A percentile compares a stretch with the other conserved stretches of the same genome.
Evolutionary conservation across 23 tunicate species (phyloP).

Genomic region (Halocynthia roretzi): DNA sequence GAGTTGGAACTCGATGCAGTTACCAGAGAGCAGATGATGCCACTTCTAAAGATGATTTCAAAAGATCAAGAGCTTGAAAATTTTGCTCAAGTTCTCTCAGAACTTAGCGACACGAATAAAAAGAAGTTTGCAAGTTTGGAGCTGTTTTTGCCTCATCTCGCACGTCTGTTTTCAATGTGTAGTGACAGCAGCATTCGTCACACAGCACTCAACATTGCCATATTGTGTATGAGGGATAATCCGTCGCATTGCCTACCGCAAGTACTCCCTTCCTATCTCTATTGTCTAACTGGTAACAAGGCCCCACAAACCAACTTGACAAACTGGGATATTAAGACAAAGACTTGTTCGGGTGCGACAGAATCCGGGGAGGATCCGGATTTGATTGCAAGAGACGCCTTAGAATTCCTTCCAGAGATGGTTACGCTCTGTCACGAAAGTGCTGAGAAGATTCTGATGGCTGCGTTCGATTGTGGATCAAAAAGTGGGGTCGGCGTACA

Average conservation of each 20-base stretch:
- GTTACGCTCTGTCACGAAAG: constrained; percentile 55
- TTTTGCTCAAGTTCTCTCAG: constrained; percentile 43
- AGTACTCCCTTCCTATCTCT: constrained; percentile 31
- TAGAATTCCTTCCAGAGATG: constrained; percentile 63
- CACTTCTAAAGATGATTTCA: constrained; percentile 38
- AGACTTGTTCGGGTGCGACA: too few relatives aligned
- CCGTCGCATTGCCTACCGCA: constrained; percentile 20
- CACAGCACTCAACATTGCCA: constrained; percentile 50
- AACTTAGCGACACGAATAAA: constrained; percentile 64
- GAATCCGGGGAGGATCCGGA: background rate
- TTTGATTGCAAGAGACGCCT: constrained; percentile 15
- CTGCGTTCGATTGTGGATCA: constrained; percentile 26
- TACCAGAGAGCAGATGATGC: constrained; percentile 29
- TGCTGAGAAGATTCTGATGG: constrained; percentile 23
- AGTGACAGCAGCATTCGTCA: constrained; percentile 39
- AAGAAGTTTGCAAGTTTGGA: constrained; percentile 43
- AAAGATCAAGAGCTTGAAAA: constrained; percentile 62
- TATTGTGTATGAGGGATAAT: constrained; percentile 40
- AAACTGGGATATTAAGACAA: too few relatives aligned
- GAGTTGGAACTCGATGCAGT: background rate
- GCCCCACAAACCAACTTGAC: background rate
- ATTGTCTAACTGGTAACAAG: constrained; percentile 27
- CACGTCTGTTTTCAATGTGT: constrained; percentile 29
- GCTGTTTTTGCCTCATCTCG: constrained; percentile 43
- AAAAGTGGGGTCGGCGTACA: constrained; percentile 19